Evolutionary conservation across 2,113 vertebrate species (phyloP), one percentile per base, ranked within the genome.

Genomic region (Tiliqua scincoides): DNA sequence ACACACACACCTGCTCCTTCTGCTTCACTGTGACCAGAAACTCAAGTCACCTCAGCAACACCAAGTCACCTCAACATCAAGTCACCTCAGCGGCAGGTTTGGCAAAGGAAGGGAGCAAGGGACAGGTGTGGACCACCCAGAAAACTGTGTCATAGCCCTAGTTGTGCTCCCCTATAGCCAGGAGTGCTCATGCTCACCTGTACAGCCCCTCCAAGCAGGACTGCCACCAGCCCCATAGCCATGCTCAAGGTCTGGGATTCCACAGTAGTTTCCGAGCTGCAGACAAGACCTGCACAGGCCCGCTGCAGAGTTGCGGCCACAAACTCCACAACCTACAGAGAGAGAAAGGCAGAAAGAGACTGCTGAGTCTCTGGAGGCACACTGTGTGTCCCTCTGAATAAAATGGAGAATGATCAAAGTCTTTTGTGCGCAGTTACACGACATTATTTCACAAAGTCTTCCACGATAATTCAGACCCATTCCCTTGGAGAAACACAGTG

Each of bases 151-250:
- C 43, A 48, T 8, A 48, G 43, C 43, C 43, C 43, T 48, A 48
- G 43, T 8, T 5, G 8, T 48, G 43, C 21, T 15, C n/a, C 68
- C 6, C 68, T 9, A 12, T 32, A 18, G 6, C 68, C 0, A 11
- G 9, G 5, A 4, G 0, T 30, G 10, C 25, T 35, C 23, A 2
- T 15, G 78, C 94, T 92, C 94, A 99, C 98, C 98, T 98, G 95
- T 30, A 97, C 90, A 0, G 96, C 97, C 88, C 96, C 97, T 3
- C 98, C 97, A 0, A 99, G 95, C 87, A 99, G 78, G 71, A 97
- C 96, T 0, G 98, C 98, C 93, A 98, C 96, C 1, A 99, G 96
- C 77, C 98, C 98, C 96, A 99, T 98, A 62, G 96, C 97, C 98
- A 99, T 97, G 91, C 97, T 97, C 25, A 99, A 96, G 0, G 98